Base-by-base conservation (phyloP, 2,888 invertebrate species). In the Caenorhabditis sp. region DNA sequence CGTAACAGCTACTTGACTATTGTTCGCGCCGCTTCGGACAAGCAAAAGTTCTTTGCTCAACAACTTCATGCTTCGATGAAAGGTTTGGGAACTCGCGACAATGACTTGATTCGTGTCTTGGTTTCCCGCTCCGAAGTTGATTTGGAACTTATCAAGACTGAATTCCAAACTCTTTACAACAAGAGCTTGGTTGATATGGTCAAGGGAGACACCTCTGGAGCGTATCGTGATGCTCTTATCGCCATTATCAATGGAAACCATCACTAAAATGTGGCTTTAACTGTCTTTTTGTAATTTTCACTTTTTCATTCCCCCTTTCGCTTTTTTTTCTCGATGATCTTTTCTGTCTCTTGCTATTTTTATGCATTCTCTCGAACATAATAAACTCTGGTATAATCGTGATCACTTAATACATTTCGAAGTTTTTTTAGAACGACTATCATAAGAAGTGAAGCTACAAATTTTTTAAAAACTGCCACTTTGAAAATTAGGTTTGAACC, bases 61-160 rank as follows among this genome's bases (percentile, higher is more conserved):
- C 78, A 83, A 63, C 73, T 86, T 14, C 59, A 86, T 75, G 58
- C 69, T 24, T 81, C 86, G 8, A 86, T 86, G 81, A 82, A 83
- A 73, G 83, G 84, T 21, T 36, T 82, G 58, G 86, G 86, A 37
- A 81, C 83, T 1, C 78, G 81, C 37, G 83, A 87, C 70, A 79
- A 81, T 55, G 81, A 82, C 58, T 69, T 84, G 43, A 86, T 83
- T 62, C 79, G 86, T 4, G 79, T 86, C 24, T 57, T 87, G n/a
- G 85, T 86, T 31, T 74, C 80, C 14, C 78, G 86, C 12, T 75
- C 83, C 5, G 86, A 87, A 51, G 78, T 81, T 66, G 95, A 95
- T 88, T 91, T 95, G 91, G 92, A 91, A 0, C 93, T 94, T 84
- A 93, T 95, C 84, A 93, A 93, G 81, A 91, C 91, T 75, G 93